Conservation (phyloP, 2,888 invertebrate genomes). For the Heliconius erato region DNA sequence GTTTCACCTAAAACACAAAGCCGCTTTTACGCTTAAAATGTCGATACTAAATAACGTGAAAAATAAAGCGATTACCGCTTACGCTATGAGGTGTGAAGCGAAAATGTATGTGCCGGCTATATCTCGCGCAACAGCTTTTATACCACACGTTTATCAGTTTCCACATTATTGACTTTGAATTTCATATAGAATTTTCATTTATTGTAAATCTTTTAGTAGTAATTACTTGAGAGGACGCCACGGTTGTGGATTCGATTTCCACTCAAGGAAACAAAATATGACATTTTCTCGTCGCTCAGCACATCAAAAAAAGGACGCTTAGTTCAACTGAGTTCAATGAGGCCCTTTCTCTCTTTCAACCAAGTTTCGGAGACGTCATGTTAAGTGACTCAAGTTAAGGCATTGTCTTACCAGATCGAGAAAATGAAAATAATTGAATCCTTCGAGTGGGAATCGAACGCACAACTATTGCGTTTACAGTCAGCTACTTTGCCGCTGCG, state of each 20-base stretch:
- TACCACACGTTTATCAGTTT: conserved; percentile 12
- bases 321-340: too few relatives aligned
- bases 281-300: not conserved
- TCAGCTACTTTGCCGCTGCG: too few relatives aligned
- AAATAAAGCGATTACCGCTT: conserved; percentile 25
- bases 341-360: too few relatives aligned
- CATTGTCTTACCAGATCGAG: too few relatives aligned
- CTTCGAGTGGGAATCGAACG: too few relatives aligned
- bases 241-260: not conserved
- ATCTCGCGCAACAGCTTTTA: conserved; percentile 1
- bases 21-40: not conserved
- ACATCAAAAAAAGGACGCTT: too few relatives aligned
- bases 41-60: conserved; percentile 5
- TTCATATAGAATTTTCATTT: not conserved
- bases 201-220: not conserved
- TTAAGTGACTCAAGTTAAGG: too few relatives aligned
- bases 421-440: too few relatives aligned
- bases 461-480: too few relatives aligned
- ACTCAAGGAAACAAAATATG: not conserved
- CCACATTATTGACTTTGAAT: conserved; percentile 8
- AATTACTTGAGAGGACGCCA: not conserved
- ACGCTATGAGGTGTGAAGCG: conserved; percentile 30
- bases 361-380: too few relatives aligned
- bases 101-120: conserved; percentile 18
- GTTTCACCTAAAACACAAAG: not conserved